phyloP scores from a whole-genome alignment of 2,797 vertebrate species.

The Luscinia luscinia region DNA sequence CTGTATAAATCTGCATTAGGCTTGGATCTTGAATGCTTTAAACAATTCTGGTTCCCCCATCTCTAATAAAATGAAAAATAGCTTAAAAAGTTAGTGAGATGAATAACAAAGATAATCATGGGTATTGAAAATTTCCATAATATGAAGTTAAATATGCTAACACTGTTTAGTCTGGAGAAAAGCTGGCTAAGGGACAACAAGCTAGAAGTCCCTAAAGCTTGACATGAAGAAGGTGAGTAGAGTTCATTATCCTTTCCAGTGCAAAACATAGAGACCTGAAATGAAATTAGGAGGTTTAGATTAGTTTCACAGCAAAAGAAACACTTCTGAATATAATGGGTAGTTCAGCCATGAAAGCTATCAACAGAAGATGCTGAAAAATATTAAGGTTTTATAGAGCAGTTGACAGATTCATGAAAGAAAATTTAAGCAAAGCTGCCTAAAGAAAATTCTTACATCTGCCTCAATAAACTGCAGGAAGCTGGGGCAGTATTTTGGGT shows the following conservation, averaged over 20 bases:
- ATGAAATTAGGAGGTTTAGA: neutral
- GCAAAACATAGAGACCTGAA: neutral
- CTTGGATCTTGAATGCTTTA: constrained; percentile 21
- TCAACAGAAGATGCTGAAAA: neutral
- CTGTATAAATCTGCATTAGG: constrained; percentile 27
- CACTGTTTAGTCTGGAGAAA: neutral
- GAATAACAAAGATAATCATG: neutral
- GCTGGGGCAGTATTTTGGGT: neutral
- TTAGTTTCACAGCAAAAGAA: neutral
- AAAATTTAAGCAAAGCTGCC: neutral
- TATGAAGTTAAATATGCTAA: neutral
- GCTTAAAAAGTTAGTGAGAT: neutral
- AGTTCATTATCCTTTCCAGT: neutral
- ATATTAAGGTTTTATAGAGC: neutral
- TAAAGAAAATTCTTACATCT: neutral
- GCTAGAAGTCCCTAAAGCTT: neutral
- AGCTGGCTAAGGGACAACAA: neutral
- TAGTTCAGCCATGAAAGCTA: neutral
- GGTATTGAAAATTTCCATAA: constrained; percentile 7
- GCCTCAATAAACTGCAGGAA: neutral
- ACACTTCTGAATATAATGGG: neutral
- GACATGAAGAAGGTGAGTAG: neutral
- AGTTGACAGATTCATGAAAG: neutral
- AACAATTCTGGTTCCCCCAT: neutral
- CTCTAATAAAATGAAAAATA: constrained; percentile 9